Evolutionary conservation across 2,797 vertebrate genomes (phyloP), one percentile per base, ranked within the genome.

Genomic region (Falco naumanni): DNA sequence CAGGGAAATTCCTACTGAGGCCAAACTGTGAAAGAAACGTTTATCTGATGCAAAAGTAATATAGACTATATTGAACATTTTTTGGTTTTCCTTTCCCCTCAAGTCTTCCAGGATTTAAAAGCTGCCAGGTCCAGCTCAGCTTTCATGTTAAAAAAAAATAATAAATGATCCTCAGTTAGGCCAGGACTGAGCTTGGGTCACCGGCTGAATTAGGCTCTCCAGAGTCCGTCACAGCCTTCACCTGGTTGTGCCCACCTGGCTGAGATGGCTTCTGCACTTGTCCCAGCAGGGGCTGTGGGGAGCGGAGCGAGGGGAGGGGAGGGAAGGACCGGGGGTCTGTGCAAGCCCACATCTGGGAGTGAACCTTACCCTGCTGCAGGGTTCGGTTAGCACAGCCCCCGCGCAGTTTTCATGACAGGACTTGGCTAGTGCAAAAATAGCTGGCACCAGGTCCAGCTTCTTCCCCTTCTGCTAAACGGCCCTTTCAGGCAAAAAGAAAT

Each of bases 401-500:
- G 7, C 45, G 54, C 66, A 28, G 68, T 84, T 89, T 41, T 53
- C 71, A 91, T 80, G 87, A 79, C 78, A 80, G 45, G 81, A 80
- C 75, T 68, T 80, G 71, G 92, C 90, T 60, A 79, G n/a, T n/a
- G 41, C 75, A 85, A 70, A 89, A 94, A 80, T 41, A 94, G 81
- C 81, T 91, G 78, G 90, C 90, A 92, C 56, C 78, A 64, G 60
- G 71, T 75, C 70, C 75, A 50, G 64, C 60, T 92, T 85, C 87
- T 71, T 87, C 75, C 75, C 43, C 53, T 85, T 85, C 45, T 91
- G 84, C 75, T 96, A 54, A 94, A 61, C n/a, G 57, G 64, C 34
- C 70, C 48, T 77, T 84, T 90, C 72, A 66, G 29, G 29, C 68
- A 85, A 87, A 91, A 89, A 94, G 71, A 92, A 96, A 89, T 25